A percentile compares a stretch with the other conserved stretches of the same genome.
Conservation (phyloP, 2,113 vertebrate species). For the Enhydra lutris region DNA sequence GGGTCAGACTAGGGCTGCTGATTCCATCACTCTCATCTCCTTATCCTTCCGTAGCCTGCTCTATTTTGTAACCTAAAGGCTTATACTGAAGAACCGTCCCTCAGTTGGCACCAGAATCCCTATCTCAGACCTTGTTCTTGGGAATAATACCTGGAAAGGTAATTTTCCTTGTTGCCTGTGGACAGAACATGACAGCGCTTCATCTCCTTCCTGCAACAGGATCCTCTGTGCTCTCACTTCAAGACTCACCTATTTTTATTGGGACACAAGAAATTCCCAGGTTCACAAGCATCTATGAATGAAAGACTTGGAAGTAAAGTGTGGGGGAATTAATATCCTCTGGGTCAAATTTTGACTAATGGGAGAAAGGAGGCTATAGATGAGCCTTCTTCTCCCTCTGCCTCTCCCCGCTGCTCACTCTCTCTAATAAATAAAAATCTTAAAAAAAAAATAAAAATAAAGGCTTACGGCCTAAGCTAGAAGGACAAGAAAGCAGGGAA, state of each 20-base stretch:
- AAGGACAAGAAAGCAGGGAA: not conserved
- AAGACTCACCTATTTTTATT: rapidly evolving
- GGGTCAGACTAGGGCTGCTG: not conserved
- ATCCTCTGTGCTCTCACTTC: not conserved
- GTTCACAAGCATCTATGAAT: not conserved
- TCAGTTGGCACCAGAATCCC: not conserved
- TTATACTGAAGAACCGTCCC: not conserved
- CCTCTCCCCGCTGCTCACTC: rapidly evolving
- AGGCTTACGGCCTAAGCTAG: rapidly evolving
- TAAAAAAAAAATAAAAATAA: not conserved
- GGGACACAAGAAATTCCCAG: not conserved
- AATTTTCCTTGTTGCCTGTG: not conserved
- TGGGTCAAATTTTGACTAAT: not conserved
- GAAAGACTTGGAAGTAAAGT: not conserved
- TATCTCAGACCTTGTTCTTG: not conserved
- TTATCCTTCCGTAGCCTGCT: not conserved
- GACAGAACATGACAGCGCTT: not conserved
- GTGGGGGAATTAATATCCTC: not conserved
- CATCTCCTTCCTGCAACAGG: not conserved
- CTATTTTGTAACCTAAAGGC: not conserved
- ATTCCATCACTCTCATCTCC: not conserved
- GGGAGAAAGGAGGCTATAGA: not conserved
- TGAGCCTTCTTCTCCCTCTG: not conserved
- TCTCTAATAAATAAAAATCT: too few relatives aligned
- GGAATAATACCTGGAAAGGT: not conserved